Evolutionary conservation across 2,113 vertebrate species (phyloP).

Genomic region (Gasterosteus nipponicus): DNA sequence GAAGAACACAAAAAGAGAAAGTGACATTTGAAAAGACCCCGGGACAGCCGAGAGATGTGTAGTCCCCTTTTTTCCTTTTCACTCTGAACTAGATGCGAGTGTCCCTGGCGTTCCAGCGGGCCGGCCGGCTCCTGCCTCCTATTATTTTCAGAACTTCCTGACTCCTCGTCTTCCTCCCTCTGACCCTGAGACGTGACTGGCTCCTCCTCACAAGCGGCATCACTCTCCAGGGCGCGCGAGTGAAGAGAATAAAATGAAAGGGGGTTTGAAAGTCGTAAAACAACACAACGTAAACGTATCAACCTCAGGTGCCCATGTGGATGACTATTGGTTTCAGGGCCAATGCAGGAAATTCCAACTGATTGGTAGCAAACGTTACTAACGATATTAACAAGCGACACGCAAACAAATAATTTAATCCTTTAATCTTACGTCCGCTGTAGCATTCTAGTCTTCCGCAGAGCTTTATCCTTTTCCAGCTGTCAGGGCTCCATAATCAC

Average conservation of each 20-base stretch:
- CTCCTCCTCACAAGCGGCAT: conserved; percentile 17
- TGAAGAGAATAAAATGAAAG: neutral
- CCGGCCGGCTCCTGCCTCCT: conserved; percentile 41
- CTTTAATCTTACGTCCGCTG: conserved; percentile 38
- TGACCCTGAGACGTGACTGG: conserved; percentile 60
- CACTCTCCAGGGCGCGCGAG: conserved; percentile 22
- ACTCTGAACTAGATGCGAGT: conserved; percentile 50
- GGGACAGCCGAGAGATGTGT: conserved; percentile 46
- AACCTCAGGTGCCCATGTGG: neutral
- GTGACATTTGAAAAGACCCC: conserved; percentile 69
- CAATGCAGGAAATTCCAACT: neutral
- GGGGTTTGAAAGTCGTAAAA: conserved; percentile 17
- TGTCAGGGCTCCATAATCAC: conserved; percentile 32
- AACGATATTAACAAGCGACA: neutral
- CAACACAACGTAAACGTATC: neutral
- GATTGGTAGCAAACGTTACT: conserved; percentile 10
- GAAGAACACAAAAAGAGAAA: conserved; percentile 39
- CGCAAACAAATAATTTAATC: conserved; percentile 27
- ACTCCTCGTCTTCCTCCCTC: conserved; percentile 42
- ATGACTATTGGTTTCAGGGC: conserved; percentile 9
- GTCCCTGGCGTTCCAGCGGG: conserved; percentile 50
- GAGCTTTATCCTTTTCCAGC: conserved; percentile 49
- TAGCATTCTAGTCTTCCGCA: conserved; percentile 12
- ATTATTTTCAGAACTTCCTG: conserved; percentile 54
- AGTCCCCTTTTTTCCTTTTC: conserved; percentile 21